Evolutionary conservation across 2,888 invertebrate genomes (phyloP).

Genomic region (Epsilonema sp.): DNA sequence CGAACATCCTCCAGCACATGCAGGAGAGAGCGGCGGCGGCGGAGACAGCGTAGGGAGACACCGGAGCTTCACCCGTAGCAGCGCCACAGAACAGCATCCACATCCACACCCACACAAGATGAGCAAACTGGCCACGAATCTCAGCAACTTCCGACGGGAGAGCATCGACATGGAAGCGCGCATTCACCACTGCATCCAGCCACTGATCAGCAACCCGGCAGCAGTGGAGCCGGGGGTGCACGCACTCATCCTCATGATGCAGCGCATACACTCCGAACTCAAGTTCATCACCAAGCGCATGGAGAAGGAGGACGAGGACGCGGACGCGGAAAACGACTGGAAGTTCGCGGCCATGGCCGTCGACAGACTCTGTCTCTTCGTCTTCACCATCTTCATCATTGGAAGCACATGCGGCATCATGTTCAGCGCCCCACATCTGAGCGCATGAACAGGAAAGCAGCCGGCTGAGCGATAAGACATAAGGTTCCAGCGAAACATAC

Average conservation of each 20-base stretch:
- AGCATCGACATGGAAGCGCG: background rate
- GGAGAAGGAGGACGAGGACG: slow-evolving; percentile 22
- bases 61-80: too few relatives aligned
- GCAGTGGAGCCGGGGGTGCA: slow-evolving; percentile 16
- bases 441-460: too few relatives aligned
- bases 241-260: slow-evolving; percentile 17
- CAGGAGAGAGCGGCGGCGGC: too few relatives aligned
- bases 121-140: background rate
- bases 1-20: too few relatives aligned
- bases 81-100: too few relatives aligned
- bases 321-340: slow-evolving; percentile 24
- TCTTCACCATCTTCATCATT: slow-evolving; percentile 25
- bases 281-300: slow-evolving; percentile 13
- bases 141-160: background rate
- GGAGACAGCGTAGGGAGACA: too few relatives aligned
- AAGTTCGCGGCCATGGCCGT: slow-evolving; percentile 18
- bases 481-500: too few relatives aligned
- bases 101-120: background rate
- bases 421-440: slow-evolving; percentile 26
- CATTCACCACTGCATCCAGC: background rate
- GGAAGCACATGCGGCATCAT: slow-evolving; percentile 23
- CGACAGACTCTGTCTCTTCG: slow-evolving; percentile 25
- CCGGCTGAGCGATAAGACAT: too few relatives aligned
- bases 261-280: slow-evolving; percentile 17
- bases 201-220: background rate